phyloP scores from a whole-genome alignment of 2,797 vertebrate genomes.

The Takifugu ocellatus region DNA sequence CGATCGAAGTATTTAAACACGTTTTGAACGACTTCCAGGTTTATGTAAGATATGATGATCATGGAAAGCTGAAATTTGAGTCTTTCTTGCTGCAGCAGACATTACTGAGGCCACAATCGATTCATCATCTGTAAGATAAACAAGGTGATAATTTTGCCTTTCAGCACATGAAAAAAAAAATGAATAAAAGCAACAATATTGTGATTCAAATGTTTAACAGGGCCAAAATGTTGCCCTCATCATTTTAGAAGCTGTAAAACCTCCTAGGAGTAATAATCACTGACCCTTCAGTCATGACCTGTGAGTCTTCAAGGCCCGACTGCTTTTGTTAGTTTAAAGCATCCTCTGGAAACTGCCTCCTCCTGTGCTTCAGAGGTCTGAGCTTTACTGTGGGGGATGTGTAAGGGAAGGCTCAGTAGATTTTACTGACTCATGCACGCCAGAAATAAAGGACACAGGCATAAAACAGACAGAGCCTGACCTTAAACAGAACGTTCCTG shows the following conservation, averaged over 20 bases:
- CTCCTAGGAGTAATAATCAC: no score
- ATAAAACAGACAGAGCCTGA: constrained; percentile 6
- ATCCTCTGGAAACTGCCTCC: not conserved
- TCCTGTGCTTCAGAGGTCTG: no score
- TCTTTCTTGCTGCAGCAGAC: no score
- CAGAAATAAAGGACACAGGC: not conserved
- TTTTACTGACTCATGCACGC: not conserved
- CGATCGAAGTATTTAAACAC: not conserved
- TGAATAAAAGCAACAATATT: no score
- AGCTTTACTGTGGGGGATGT: not conserved
- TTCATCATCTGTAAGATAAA: no score
- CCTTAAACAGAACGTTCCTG: constrained; percentile 19
- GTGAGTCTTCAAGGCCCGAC: constrained; percentile 2
- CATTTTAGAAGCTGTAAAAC: no score
- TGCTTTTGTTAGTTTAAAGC: constrained; percentile 3
- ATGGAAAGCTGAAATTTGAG: constrained; percentile 13
- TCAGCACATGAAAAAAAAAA: no score
- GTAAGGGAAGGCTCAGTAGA: not conserved
- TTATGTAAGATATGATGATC: constrained; percentile 2
- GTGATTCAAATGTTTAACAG: no score
- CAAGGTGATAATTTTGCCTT: no score
- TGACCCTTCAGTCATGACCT: no score
- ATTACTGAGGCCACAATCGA: no score
- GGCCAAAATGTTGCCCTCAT: no score
- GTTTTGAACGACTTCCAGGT: constrained; percentile 14